These are phyloP conservation scores for Fistularia tabacaria DNA, from an alignment of 2,797 vertebrate species.

Conservation along the genomic window DNA sequence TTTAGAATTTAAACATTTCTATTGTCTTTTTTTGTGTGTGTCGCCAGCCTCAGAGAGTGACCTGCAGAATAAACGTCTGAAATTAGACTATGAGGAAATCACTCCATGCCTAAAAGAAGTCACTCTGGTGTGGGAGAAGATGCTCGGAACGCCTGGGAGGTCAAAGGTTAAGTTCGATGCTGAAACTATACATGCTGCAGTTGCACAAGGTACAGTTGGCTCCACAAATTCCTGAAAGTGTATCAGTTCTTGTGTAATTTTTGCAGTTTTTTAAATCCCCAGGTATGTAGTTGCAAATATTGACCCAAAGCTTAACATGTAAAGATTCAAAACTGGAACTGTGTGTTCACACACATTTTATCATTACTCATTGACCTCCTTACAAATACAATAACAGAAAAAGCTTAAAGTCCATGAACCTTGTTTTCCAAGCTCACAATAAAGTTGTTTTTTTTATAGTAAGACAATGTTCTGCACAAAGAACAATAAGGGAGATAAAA, in stretches of 20 bases:
- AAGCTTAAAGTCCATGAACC: neutral
- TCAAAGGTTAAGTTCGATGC: slow-evolving; percentile 87
- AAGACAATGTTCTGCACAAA: slow-evolving; percentile 10
- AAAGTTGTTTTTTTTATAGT: slow-evolving; percentile 1
- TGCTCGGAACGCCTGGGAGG: slow-evolving; percentile 84
- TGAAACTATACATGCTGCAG: slow-evolving; percentile 86
- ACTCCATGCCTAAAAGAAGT: slow-evolving; percentile 95
- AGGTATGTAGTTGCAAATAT: slow-evolving; percentile 31
- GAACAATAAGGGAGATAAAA: slow-evolving; percentile 4
- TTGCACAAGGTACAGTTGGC: slow-evolving; percentile 83
- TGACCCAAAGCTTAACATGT: slow-evolving; percentile 27
- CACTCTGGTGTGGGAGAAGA: slow-evolving; percentile 92
- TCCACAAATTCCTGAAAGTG: neutral
- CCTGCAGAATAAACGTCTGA: slow-evolving; percentile 89
- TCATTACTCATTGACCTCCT: neutral
- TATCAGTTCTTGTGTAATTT: slow-evolving; percentile 18
- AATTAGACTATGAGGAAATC: slow-evolving; percentile 97
- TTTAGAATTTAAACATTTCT: neutral
- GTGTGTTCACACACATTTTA: slow-evolving; percentile 6
- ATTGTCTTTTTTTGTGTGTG: slow-evolving; percentile 11
- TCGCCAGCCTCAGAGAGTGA: slow-evolving; percentile 86
- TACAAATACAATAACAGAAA: slow-evolving; percentile 1
- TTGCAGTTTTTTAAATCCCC: slow-evolving; percentile 21
- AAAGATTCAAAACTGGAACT: slow-evolving; percentile 22
- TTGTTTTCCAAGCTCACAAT: slow-evolving; percentile 1